phyloP scores from a whole-genome alignment of 2,888 invertebrate species.

The Petrolisthes manimaculis region DNA sequence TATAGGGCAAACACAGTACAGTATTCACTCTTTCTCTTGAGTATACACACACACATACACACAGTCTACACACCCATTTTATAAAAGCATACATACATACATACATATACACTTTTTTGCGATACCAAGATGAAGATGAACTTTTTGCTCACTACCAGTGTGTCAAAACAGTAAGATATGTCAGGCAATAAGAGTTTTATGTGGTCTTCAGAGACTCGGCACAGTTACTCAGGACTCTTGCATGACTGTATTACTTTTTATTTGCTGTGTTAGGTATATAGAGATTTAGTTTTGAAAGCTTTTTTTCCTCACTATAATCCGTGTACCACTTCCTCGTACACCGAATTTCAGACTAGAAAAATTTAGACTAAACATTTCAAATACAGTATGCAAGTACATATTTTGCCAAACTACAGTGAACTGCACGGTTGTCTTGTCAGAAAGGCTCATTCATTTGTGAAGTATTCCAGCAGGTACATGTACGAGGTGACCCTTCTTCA shows the following conservation, averaged over 20 bases:
- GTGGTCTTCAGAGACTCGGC: slow-evolving; percentile 13
- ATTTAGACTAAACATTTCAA: slow-evolving; percentile 3
- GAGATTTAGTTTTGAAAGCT: slow-evolving; percentile 16
- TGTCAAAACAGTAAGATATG: slow-evolving; percentile 15
- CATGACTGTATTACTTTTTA: slow-evolving; percentile 17
- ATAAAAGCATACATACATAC: neutral
- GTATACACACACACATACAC: neutral
- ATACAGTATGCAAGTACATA: slow-evolving; percentile 12
- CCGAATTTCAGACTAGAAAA: slow-evolving; percentile 9
- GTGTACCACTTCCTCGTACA: slow-evolving; percentile 8
- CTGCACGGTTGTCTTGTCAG: slow-evolving; percentile 44
- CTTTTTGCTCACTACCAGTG: slow-evolving; percentile 22
- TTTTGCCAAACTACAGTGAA: slow-evolving; percentile 34
- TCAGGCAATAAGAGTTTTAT: slow-evolving; percentile 14
- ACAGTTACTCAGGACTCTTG: slow-evolving; percentile 18
- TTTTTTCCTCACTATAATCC: slow-evolving; percentile 4
- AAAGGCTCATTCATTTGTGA: slow-evolving; percentile 39
- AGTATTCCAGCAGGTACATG: slow-evolving; percentile 38
- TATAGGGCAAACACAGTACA: neutral
- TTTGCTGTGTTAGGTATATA: slow-evolving; percentile 18
- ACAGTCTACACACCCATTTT: neutral
- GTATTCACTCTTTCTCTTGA: neutral
- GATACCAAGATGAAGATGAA: slow-evolving; percentile 15
- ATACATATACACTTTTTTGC: neutral
- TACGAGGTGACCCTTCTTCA: slow-evolving; percentile 24